Evolutionary conservation across 2,888 invertebrate genomes (phyloP).

Genomic region (Tenthredo amoena): DNA sequence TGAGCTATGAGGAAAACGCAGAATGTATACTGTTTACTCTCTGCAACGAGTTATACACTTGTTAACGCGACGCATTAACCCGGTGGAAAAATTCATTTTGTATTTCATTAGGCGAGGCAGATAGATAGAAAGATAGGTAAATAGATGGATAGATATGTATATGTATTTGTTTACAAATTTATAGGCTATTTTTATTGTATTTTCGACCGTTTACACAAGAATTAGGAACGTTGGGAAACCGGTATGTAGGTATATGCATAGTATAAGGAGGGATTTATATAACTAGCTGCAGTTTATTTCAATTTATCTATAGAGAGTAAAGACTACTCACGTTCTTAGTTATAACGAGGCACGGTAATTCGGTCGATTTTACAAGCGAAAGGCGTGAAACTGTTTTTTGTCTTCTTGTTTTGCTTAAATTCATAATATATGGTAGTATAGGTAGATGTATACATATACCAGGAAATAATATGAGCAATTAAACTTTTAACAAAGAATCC

Average conservation of each 20-base stretch:
- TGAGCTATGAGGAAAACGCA: not conserved
- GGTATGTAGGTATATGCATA: not conserved
- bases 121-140: not conserved
- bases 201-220: not conserved
- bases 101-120: not conserved
- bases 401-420: no score
- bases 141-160: not conserved
- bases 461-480: no score
- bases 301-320: no score
- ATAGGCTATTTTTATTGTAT: not conserved
- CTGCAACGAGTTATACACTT: not conserved
- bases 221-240: not conserved
- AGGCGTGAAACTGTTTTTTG: no score
- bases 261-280: not conserved
- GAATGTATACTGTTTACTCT: not conserved
- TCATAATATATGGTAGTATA: no score
- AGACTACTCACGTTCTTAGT: no score
- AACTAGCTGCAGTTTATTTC: no score
- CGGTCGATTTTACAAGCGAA: no score
- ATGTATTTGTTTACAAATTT: not conserved
- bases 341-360: no score
- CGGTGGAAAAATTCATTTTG: not conserved
- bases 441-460: no score
- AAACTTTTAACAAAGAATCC: no score
- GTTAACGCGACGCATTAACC: not conserved